Evolutionary conservation across 23 tunicate genomes (phyloP).

Genomic region (Ascidia mentula): DNA sequence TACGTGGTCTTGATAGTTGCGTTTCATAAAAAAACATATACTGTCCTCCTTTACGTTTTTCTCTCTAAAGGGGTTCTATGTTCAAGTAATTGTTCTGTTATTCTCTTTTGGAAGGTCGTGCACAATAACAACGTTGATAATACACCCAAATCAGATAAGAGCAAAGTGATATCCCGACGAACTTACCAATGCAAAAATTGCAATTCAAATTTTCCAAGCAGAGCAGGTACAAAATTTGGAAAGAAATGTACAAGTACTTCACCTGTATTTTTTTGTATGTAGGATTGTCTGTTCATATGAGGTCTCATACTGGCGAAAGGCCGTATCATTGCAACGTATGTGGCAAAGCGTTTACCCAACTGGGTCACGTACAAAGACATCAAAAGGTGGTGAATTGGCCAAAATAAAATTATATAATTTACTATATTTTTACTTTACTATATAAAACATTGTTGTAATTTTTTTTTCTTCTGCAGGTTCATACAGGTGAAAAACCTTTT

Average conservation of each 20-base stretch:
- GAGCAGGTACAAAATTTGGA: conserved; percentile 26
- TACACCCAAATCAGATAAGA: neutral
- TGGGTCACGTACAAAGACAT: conserved; percentile 76
- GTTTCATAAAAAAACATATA: too few species aligned
- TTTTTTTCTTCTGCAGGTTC: conserved; percentile 30
- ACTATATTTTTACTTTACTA: too few species aligned
- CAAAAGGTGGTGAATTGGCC: conserved; percentile 2
- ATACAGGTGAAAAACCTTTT: conserved; percentile 62
- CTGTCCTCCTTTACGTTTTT: too few species aligned
- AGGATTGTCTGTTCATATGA: conserved; percentile 60
- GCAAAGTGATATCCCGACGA: neutral
- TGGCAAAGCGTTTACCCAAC: conserved; percentile 54
- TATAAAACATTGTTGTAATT: neutral
- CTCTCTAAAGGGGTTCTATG: too few species aligned
- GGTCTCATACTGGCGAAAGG: conserved; percentile 83
- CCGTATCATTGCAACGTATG: conserved; percentile 81
- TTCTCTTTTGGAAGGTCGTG: neutral
- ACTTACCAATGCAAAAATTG: conserved; percentile 7
- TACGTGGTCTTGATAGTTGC: too few species aligned
- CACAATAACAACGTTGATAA: neutral
- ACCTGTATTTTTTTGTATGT: conserved; percentile 62
- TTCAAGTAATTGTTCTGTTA: neutral
- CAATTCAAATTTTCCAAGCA: conserved; percentile 43
- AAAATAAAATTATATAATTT: too few species aligned
- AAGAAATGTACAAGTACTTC: neutral